phyloP scores from a whole-genome alignment of 2,888 invertebrate genomes.

The Poecilobothrus nobilitatus region DNA sequence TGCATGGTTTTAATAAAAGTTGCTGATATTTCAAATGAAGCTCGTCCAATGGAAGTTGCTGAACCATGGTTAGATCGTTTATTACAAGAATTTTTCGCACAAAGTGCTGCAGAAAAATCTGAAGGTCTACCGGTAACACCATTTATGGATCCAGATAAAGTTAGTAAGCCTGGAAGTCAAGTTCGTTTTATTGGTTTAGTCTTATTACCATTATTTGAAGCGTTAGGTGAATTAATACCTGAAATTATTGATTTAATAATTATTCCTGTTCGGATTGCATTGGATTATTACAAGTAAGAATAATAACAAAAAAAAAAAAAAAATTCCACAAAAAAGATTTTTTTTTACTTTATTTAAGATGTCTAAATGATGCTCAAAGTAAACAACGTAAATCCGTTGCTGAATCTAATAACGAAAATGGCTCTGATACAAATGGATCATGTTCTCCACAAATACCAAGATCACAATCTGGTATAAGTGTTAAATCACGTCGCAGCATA shows the following conservation, averaged over 20 bases:
- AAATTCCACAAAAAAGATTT: not conserved
- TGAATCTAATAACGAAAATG: conserved; percentile 30
- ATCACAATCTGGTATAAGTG: conserved; percentile 48
- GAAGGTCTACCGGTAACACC: conserved; percentile 77
- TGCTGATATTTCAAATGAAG: conserved; percentile 76
- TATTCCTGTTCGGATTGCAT: conserved; percentile 42
- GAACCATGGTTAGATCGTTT: conserved; percentile 74
- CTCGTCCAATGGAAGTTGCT: conserved; percentile 71
- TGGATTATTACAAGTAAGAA: conserved; percentile 43
- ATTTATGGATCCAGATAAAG: conserved; percentile 79
- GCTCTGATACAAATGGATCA: conserved; percentile 32
- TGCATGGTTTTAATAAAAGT: conserved; percentile 76
- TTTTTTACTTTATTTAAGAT: conserved; percentile 29
- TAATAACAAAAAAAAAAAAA: conserved; percentile 4
- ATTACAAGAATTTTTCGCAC: conserved; percentile 61
- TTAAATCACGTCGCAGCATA: conserved; percentile 49
- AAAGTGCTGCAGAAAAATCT: conserved; percentile 71
- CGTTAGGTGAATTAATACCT: conserved; percentile 63
- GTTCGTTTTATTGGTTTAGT: conserved; percentile 77
- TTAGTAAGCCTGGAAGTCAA: conserved; percentile 74
- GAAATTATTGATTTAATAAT: conserved; percentile 56
- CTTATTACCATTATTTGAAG: conserved; percentile 69
- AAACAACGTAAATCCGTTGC: conserved; percentile 43
- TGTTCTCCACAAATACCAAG: conserved; percentile 43
- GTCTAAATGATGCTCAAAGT: conserved; percentile 43